phyloP scores from a whole-genome alignment of 2,888 invertebrate genomes.

The Branchellion lobata region DNA sequence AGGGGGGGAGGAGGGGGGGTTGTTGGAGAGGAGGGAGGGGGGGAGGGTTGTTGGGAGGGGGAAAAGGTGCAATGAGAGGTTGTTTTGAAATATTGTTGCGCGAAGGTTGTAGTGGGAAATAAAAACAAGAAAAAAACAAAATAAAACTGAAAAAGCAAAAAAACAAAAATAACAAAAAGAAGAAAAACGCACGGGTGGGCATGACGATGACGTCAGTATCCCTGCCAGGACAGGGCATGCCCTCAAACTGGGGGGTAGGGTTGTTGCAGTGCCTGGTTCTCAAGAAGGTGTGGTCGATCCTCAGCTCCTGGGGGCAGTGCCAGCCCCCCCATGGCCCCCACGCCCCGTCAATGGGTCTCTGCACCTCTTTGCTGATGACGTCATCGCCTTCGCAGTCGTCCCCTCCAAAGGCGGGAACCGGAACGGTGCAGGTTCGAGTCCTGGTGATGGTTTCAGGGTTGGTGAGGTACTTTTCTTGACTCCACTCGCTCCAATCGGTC shows the following conservation, averaged over 20 bases:
- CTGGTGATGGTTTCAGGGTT: constrained; percentile 31
- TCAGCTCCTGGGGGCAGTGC: background rate
- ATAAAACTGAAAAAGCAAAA: background rate
- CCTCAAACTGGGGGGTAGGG: constrained; percentile 26
- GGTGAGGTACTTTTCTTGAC: background rate
- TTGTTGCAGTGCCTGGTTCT: constrained; percentile 25
- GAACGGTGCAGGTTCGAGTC: constrained; percentile 13
- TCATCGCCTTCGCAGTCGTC: constrained; percentile 10
- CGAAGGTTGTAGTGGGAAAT: background rate
- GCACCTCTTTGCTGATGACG: background rate
- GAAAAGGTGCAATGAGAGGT: no score
- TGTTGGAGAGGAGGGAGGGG: no score
- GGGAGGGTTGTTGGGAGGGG: no score
- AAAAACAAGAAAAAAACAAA: background rate
- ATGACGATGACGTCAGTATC: background rate
- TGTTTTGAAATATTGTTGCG: no score
- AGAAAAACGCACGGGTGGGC: constrained; percentile 2
- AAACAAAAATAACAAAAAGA: background rate
- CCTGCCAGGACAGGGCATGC: constrained; percentile 6
- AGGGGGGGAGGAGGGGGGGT: no score
- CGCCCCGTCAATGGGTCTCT: background rate
- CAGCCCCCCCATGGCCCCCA: constrained; percentile 7
- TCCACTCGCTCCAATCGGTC: constrained; percentile 29
- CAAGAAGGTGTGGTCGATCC: background rate
- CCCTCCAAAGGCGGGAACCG: constrained; percentile 24